Percentiles rank a stretch among this genome's conserved stretches.
Conservation (phyloP, 2,113 vertebrate genomes). For the Alethe diademata region DNA sequence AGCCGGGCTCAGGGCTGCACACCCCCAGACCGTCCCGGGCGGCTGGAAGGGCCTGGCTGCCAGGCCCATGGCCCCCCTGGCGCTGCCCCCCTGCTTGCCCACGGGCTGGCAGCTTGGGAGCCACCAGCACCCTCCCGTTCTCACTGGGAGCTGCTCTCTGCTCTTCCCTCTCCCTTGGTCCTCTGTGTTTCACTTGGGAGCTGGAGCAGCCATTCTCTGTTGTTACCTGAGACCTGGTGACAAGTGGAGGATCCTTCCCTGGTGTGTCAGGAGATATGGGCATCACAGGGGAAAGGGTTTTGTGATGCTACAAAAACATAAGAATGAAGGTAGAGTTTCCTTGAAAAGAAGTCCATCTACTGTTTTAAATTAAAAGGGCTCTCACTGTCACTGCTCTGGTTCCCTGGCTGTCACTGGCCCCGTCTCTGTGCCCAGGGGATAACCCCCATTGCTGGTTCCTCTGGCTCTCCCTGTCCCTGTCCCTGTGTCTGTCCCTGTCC, state of each 20-base stretch:
- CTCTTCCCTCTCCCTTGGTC: not conserved
- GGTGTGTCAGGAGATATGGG: no score
- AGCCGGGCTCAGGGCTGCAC: fast-evolving
- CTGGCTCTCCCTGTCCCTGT: not conserved
- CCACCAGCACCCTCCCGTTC: fast-evolving
- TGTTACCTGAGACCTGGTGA: not conserved
- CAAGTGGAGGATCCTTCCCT: not conserved
- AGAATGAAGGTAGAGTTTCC: not conserved
- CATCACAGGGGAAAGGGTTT: fast-evolving
- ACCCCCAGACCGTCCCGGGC: fast-evolving
- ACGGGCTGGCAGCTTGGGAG: not conserved
- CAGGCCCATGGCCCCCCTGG: not conserved
- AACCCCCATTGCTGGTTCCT: no score
- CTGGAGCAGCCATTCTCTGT: not conserved
- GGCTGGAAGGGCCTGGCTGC: not conserved
- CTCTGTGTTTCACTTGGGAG: not conserved
- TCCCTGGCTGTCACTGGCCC: no score
- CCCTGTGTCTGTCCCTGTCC: not conserved
- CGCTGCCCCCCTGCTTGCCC: no score
- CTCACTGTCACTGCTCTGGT: no score
- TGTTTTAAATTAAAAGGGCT: not conserved
- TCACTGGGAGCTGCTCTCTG: not conserved
- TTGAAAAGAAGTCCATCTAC: not conserved
- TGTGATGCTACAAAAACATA: not conserved
- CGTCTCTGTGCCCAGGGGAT: no score